A percentile compares a stretch with the other conserved stretches of the same genome.
phyloP scores from a whole-genome alignment of 2,888 invertebrate genomes.

The Lepas anatifera region DNA sequence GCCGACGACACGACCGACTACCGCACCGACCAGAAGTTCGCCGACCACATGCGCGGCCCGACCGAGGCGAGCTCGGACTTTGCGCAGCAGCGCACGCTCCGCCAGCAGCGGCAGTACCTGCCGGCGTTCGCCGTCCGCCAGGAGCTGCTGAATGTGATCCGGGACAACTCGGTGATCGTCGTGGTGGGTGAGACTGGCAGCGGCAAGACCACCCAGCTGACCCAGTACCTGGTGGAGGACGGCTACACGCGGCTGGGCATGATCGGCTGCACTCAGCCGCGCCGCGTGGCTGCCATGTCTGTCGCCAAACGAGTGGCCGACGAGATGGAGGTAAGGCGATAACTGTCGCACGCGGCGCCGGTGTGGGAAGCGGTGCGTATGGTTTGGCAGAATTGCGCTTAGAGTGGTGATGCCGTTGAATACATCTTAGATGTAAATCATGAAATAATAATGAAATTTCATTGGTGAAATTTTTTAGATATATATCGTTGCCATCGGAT shows the following conservation, averaged over 20 bases:
- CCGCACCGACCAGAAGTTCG: slow-evolving; percentile 89
- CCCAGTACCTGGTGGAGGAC: slow-evolving; percentile 94
- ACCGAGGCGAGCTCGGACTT: slow-evolving; percentile 63
- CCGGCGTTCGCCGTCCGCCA: slow-evolving; percentile 94
- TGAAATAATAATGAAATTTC: too few relatives aligned
- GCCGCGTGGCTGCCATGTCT: slow-evolving; percentile 97
- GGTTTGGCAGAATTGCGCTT: too few relatives aligned
- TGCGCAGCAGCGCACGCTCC: slow-evolving; percentile 67
- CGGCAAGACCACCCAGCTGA: slow-evolving; percentile 95
- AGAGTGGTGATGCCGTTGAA: too few relatives aligned
- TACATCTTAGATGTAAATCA: too few relatives aligned
- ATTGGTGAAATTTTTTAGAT: too few relatives aligned
- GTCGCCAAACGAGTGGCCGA: slow-evolving; percentile 98
- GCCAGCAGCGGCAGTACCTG: slow-evolving; percentile 77
- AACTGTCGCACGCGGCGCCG: too few relatives aligned
- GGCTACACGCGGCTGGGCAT: slow-evolving; percentile 76
- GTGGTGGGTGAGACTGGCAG: slow-evolving; percentile 92
- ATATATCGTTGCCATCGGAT: too few relatives aligned
- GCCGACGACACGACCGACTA: slow-evolving; percentile 68
- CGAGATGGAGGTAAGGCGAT: slow-evolving; percentile 70
- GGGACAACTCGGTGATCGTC: slow-evolving; percentile 87
- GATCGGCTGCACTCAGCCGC: slow-evolving; percentile 96
- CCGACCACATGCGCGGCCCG: slow-evolving; percentile 71
- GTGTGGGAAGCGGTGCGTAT: too few relatives aligned
- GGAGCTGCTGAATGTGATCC: slow-evolving; percentile 76